phyloP scores from a whole-genome alignment of 2,888 invertebrate genomes.

The Dichetophora obliterata region DNA sequence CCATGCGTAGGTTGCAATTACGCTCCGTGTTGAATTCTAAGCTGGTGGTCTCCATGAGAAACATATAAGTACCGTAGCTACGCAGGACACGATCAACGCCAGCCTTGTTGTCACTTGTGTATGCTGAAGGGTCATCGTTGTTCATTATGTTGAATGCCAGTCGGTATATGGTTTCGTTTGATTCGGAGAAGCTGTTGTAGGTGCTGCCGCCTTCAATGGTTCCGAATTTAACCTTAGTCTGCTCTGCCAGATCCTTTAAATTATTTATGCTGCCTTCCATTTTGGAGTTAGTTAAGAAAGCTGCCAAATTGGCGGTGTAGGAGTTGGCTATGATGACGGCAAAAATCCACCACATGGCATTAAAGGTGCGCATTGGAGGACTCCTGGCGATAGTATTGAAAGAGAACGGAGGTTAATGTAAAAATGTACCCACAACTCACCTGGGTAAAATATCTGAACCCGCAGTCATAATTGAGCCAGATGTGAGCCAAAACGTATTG shows the following conservation, averaged over 20 bases:
- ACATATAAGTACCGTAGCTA: constrained; percentile 86
- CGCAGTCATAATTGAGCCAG: constrained; percentile 93
- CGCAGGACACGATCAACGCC: constrained; percentile 85
- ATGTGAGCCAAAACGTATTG: constrained; percentile 95
- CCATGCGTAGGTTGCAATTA: constrained; percentile 83
- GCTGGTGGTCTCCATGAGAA: constrained; percentile 95
- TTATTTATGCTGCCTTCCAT: constrained; percentile 90
- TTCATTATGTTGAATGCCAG: constrained; percentile 93
- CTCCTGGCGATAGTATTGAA: constrained; percentile 71
- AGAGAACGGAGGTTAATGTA: background rate
- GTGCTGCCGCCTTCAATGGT: constrained; percentile 90
- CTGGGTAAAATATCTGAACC: constrained; percentile 93
- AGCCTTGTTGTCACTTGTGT: constrained; percentile 82
- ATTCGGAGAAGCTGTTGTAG: constrained; percentile 87
- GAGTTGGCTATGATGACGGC: constrained; percentile 85
- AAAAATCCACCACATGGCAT: constrained; percentile 87
- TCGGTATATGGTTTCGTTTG: constrained; percentile 87
- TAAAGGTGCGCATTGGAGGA: constrained; percentile 82
- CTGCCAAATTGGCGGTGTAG: constrained; percentile 95
- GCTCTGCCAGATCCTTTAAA: constrained; percentile 91
- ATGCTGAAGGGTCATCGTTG: constrained; percentile 83
- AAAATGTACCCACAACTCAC: constrained; percentile 69
- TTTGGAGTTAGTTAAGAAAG: constrained; percentile 89
- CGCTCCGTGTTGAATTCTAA: constrained; percentile 90
- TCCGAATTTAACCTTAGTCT: constrained; percentile 94